These are phyloP conservation scores for Perizoma affinitatum DNA, from an alignment of 2,888 invertebrate species.

Conservation along the genomic window DNA sequence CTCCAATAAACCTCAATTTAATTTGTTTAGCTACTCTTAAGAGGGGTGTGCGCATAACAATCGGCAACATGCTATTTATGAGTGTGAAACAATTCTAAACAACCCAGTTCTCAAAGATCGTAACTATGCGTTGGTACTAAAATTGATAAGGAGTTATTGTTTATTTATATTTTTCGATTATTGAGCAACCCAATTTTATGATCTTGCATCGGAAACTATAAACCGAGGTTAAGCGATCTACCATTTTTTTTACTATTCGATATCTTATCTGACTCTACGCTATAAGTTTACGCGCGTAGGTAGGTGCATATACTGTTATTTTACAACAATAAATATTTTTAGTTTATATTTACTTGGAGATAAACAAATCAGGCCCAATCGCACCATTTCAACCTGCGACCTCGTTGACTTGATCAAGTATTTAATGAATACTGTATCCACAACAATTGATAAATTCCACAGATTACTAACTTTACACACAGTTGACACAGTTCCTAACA, in stretches of 20 bases:
- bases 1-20: conserved; percentile 14
- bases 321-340: conserved; percentile 50
- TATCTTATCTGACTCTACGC: conserved; percentile 10
- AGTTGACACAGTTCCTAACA: conserved; percentile 27
- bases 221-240: conserved; percentile 26
- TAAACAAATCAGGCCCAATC: conserved; percentile 46
- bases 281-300: conserved; percentile 12
- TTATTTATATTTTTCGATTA: conserved; percentile 50
- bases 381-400: conserved; percentile 58
- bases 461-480: conserved; percentile 40
- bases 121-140: conserved; percentile 47
- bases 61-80: not conserved
- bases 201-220: conserved; percentile 50
- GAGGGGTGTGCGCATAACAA: conserved; percentile 6
- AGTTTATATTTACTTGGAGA: conserved; percentile 58
- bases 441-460: conserved; percentile 60
- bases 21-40: conserved; percentile 32
- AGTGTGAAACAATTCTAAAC: conserved; percentile 24
- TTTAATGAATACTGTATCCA: conserved; percentile 70
- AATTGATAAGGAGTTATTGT: conserved; percentile 60
- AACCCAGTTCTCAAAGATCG: conserved; percentile 39
- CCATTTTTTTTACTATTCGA: conserved; percentile 8
- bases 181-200: conserved; percentile 51
- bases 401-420: conserved; percentile 57
- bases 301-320: not conserved